These are phyloP conservation scores for Drosophila auraria DNA, from an alignment of 1,140 invertebrate genomes.

Conservation along the genomic window DNA sequence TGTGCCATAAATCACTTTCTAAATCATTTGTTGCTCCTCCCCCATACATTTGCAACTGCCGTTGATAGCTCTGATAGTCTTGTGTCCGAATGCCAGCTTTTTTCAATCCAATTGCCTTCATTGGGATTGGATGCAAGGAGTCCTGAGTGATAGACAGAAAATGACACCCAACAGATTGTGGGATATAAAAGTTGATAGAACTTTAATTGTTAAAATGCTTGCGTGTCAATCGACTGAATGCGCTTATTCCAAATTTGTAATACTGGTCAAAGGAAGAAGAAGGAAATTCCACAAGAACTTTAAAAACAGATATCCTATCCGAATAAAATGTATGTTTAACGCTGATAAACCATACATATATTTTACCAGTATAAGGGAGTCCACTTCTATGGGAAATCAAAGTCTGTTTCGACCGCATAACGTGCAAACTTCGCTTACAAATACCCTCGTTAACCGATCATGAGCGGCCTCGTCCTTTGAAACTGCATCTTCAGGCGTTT, in stretches of 20 bases:
- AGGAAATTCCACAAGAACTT: too few relatives aligned
- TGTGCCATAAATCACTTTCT: constrained; percentile 82
- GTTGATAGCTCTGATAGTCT: constrained; percentile 38
- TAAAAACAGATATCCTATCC: too few relatives aligned
- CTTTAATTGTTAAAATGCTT: neutral
- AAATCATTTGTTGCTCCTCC: constrained; percentile 75
- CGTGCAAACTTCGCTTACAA: neutral
- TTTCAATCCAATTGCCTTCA: constrained; percentile 51
- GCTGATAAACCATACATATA: too few relatives aligned
- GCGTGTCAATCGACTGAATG: neutral
- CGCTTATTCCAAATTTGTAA: neutral
- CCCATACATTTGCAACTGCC: constrained; percentile 43
- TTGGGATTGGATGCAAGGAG: constrained; percentile 11
- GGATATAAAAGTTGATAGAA: too few relatives aligned
- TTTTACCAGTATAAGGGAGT: too few relatives aligned
- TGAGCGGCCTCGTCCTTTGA: neutral
- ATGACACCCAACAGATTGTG: constrained; percentile 6
- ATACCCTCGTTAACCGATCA: neutral
- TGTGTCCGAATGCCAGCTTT: constrained; percentile 19
- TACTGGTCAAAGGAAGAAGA: too few relatives aligned
- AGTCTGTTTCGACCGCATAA: neutral
- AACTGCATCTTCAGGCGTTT: neutral
- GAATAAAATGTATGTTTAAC: neutral
- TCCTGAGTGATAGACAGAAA: neutral
- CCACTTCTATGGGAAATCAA: neutral